Evolutionary conservation across 2,888 invertebrate species (phyloP).

Genomic region (Spisula subtruncata): DNA sequence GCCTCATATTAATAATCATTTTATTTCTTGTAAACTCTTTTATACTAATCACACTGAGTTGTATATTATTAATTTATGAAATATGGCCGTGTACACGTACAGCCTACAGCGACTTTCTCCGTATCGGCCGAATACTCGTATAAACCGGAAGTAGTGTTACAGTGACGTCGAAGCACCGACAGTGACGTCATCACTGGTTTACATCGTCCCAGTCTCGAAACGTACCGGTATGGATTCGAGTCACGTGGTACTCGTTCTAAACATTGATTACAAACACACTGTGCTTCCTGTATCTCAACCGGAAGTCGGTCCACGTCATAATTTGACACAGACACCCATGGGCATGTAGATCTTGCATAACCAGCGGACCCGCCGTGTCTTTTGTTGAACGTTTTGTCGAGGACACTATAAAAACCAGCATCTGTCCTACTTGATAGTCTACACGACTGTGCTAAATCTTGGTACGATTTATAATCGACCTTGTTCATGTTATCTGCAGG

Average conservation of each 20-base stretch:
- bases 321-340: slow-evolving; percentile 33
- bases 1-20: too few relatives aligned
- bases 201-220: slow-evolving; percentile 38
- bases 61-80: background rate
- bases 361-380: background rate
- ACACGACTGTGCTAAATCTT: background rate
- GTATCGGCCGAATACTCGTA: slow-evolving; percentile 37
- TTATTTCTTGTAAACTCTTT: too few relatives aligned
- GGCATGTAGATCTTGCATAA: slow-evolving; percentile 14
- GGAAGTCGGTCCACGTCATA: slow-evolving; percentile 39
- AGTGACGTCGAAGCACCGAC: slow-evolving; percentile 27
- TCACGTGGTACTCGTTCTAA: background rate
- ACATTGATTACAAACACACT: slow-evolving; percentile 30
- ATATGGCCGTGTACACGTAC: slow-evolving; percentile 33
- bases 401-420: background rate
- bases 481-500: background rate
- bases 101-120: slow-evolving; percentile 43
- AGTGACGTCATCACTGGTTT: slow-evolving; percentile 35
- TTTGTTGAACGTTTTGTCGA: background rate
- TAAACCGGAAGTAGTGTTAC: background rate
- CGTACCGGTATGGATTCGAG: background rate
- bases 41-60: too few relatives aligned
- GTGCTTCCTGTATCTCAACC: slow-evolving; percentile 17
- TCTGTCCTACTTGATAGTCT: background rate
- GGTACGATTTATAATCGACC: slow-evolving; percentile 8